Percentiles rank a stretch among this genome's conserved stretches.
These are phyloP conservation scores for Frankliniella intonsa DNA, from an alignment of 2,888 invertebrate species.

Conservation along the genomic window DNA sequence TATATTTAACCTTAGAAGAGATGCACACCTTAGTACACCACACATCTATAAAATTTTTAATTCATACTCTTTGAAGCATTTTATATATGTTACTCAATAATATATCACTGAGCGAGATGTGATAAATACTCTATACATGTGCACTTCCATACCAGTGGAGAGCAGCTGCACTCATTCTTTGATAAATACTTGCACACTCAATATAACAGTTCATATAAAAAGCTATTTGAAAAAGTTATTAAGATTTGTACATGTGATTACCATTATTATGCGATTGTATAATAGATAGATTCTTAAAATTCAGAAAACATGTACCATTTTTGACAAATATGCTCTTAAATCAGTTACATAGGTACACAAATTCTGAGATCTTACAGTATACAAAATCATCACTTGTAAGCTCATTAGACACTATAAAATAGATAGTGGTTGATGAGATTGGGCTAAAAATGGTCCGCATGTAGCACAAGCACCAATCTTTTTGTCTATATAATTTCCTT, in stretches of 20 bases:
- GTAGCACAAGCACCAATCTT: not conserved
- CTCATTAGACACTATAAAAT: not conserved
- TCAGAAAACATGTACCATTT: not conserved
- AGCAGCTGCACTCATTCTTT: not conserved
- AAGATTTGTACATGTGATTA: conserved; percentile 11
- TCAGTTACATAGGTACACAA: not conserved
- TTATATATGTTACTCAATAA: not conserved
- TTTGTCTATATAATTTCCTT: not conserved
- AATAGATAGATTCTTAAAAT: not conserved
- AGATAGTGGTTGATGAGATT: not conserved
- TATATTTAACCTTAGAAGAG: not conserved
- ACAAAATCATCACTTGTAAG: conserved; percentile 6
- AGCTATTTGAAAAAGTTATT: conserved; percentile 12
- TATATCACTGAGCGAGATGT: not conserved
- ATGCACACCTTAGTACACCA: too few relatives aligned
- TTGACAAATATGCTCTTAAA: not conserved
- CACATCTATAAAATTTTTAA: not conserved
- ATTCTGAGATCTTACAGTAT: conserved; percentile 16
- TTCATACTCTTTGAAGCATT: not conserved
- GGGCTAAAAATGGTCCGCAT: not conserved
- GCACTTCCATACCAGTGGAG: conserved; percentile 20
- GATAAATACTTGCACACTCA: not conserved
- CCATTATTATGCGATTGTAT: not conserved
- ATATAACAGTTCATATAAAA: conserved; percentile 20
- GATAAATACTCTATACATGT: not conserved